Conservation (phyloP, 2,797 vertebrate genomes). For the Centropyge bicolor region DNA sequence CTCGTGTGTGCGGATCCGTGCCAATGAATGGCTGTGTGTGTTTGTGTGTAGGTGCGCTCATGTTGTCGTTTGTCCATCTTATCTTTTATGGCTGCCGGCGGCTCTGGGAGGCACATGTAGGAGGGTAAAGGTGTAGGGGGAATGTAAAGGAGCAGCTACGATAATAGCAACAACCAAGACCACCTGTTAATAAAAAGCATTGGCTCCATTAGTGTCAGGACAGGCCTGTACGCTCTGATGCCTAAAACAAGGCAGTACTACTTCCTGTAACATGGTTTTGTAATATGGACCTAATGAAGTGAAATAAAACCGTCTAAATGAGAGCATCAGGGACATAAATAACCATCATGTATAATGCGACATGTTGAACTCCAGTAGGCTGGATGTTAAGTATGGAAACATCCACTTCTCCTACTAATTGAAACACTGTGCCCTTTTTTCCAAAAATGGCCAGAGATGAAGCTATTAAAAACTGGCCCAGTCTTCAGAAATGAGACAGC, state of each 20-base stretch:
- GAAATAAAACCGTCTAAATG: constrained; percentile 39
- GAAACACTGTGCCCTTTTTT: constrained; percentile 32
- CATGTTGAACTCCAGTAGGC: constrained; percentile 15
- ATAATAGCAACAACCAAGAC: constrained; percentile 1
- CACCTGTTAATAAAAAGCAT: constrained; percentile 5
- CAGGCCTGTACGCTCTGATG: background rate
- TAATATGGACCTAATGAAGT: constrained; percentile 48
- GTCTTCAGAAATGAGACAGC: constrained; percentile 61
- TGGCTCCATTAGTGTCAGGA: constrained; percentile 21
- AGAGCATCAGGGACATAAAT: constrained; percentile 40
- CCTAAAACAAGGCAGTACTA: constrained; percentile 10
- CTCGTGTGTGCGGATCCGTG: constrained; percentile 25
- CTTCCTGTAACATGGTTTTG: constrained; percentile 32
- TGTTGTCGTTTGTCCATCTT: constrained; percentile 46
- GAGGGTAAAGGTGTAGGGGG: constrained; percentile 13
- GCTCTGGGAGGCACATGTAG: background rate
- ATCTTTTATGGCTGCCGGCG: constrained; percentile 52
- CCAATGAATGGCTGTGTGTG: constrained; percentile 25
- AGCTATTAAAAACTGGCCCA: constrained; percentile 69
- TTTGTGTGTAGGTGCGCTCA: constrained; percentile 10
- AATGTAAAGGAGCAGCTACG: background rate
- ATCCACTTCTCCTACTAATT: constrained; percentile 42
- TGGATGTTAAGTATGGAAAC: constrained; percentile 24
- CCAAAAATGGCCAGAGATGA: constrained; percentile 56
- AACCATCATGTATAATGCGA: constrained; percentile 27